phyloP scores from a whole-genome alignment of 23 tunicate genomes.

The Halocynthia aurantium region DNA sequence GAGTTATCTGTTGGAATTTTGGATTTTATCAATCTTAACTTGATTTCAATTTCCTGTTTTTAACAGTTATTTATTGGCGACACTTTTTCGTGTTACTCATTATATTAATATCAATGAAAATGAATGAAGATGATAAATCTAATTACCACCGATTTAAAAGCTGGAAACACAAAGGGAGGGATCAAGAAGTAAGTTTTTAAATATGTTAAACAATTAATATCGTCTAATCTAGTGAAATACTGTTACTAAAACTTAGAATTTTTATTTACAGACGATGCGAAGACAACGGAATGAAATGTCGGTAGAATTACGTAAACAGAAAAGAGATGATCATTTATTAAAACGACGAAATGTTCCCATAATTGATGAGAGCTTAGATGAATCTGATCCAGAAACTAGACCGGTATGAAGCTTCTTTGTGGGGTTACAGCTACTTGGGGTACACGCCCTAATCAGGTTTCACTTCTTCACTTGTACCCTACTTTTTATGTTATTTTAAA shows the following conservation, averaged over 20 bases:
- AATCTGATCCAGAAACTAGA: constrained; percentile 79
- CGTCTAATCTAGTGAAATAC: background rate
- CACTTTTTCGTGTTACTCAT: background rate
- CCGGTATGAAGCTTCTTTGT: constrained; percentile 21
- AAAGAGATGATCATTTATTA: constrained; percentile 74
- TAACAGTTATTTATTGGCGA: background rate
- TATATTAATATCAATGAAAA: background rate
- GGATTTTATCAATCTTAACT: no score
- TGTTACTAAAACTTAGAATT: background rate
- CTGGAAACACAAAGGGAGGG: constrained; percentile 98
- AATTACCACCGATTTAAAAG: constrained; percentile 63
- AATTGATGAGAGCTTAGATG: constrained; percentile 79
- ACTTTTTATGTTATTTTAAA: no score
- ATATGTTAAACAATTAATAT: background rate
- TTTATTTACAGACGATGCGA: constrained; percentile 68
- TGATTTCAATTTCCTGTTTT: background rate
- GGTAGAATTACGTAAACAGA: constrained; percentile 88
- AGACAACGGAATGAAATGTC: constrained; percentile 95
- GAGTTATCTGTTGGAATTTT: no score
- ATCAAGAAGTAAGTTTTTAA: constrained; percentile 56
- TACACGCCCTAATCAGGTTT: no score
- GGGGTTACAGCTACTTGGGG: no score
- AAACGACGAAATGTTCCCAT: constrained; percentile 86
- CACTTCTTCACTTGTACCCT: no score
- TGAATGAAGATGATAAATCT: constrained; percentile 47